These are phyloP conservation scores for Antedon mediterranea DNA, from an alignment of 53 echinoderm and acorn worm species.

Conservation along the genomic window DNA sequence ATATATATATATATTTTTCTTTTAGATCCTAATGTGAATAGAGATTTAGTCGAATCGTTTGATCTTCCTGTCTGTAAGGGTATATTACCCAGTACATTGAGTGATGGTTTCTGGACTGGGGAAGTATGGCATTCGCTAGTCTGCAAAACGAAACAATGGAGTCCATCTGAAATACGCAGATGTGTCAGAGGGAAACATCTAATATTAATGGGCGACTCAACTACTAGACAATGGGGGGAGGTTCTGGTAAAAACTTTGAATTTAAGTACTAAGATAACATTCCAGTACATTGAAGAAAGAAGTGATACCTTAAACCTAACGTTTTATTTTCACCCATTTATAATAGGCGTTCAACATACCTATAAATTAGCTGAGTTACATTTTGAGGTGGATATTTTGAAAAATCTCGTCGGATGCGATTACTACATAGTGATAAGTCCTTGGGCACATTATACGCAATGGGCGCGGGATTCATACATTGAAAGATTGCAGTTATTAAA, in stretches of 20 bases:
- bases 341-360: background rate
- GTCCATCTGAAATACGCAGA: conserved; percentile 2
- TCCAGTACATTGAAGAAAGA: background rate
- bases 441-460: conserved; percentile 17
- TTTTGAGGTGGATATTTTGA: conserved; percentile 6
- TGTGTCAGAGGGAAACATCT: conserved; percentile 16
- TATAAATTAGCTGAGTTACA: background rate
- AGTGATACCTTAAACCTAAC: conserved; percentile 2
- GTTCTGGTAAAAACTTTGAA: conserved; percentile 5
- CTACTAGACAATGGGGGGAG: conserved; percentile 15
- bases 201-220: conserved; percentile 23
- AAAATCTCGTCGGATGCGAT: background rate
- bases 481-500: conserved; percentile 1
- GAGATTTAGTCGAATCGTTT: too few species aligned
- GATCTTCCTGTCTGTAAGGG: background rate
- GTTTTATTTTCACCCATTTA: conserved; percentile 6
- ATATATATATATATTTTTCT: too few species aligned
- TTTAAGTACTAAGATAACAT: background rate
- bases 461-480: conserved; percentile 2
- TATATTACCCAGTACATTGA: background rate
- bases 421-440: conserved; percentile 15
- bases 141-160: conserved; percentile 10
- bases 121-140: conserved; percentile 21
- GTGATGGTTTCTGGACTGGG: conserved; percentile 26
- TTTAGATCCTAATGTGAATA: too few species aligned